A percentile compares a stretch with the other conserved stretches of the same genome.
Conservation (phyloP, 1,140 invertebrate genomes). For the Zaprionus davidi region DNA sequence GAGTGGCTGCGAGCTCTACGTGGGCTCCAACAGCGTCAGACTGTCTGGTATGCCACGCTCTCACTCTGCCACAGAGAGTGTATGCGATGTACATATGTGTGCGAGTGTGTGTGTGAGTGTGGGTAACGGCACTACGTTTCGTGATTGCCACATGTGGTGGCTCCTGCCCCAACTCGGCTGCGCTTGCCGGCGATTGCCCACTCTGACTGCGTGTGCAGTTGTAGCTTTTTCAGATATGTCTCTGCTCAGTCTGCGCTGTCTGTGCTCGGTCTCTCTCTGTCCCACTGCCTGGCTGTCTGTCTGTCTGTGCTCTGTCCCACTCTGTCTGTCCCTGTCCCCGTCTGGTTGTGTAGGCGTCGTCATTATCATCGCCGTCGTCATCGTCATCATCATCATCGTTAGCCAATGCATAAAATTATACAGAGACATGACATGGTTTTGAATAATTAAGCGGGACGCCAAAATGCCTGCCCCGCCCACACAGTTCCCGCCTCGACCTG, state of each 20-base stretch:
- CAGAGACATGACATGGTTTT: constrained; percentile 84
- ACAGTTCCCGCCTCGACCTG: neutral
- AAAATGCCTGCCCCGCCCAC: constrained; percentile 32
- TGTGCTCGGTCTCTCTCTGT: constrained; percentile 15
- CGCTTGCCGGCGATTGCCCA: constrained; percentile 34
- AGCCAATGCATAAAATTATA: constrained; percentile 84
- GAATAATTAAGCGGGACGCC: constrained; percentile 83
- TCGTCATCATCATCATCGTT: constrained; percentile 53
- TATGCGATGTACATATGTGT: neutral
- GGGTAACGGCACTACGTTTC: constrained; percentile 55
- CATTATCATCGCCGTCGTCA: constrained; percentile 50
- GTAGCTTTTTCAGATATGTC: constrained; percentile 53
- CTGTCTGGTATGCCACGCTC: constrained; percentile 81
- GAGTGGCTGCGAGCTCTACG: constrained; percentile 56
- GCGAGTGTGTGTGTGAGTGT: constrained; percentile 28
- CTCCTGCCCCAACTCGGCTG: constrained; percentile 27
- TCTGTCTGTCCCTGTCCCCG: constrained; percentile 51
- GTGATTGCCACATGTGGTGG: constrained; percentile 58
- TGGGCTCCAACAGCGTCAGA: constrained; percentile 84
- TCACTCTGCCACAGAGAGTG: constrained; percentile 44
- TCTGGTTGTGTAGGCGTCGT: constrained; percentile 69
- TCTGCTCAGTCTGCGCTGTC: constrained; percentile 40
- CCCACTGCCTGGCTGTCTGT: neutral
- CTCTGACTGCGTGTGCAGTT: constrained; percentile 48
- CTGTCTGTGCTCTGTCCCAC: constrained; percentile 33